Percentiles rank a stretch among this genome's conserved stretches.
Conservation (phyloP, 2,797 vertebrate species). For the Enteromius argenteus region DNA sequence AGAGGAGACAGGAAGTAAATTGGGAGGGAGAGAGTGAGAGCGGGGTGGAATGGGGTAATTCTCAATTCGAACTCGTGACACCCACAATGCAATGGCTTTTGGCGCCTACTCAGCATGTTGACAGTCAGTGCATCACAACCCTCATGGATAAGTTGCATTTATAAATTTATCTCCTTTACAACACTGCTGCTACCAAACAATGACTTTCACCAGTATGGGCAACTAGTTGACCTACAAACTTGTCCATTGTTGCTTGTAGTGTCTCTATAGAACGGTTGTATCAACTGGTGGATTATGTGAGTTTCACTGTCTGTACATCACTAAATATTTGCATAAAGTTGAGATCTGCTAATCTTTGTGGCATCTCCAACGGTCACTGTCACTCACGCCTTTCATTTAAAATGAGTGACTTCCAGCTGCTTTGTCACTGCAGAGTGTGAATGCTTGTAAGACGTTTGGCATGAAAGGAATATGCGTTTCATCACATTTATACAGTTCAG, state of each 20-base stretch:
- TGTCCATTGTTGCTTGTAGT: not conserved
- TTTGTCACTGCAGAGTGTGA: not conserved
- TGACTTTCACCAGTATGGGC: not conserved
- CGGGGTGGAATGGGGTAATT: not conserved
- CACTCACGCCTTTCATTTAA: not conserved
- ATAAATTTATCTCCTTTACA: not conserved
- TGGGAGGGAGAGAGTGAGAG: not conserved
- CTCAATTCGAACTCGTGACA: not conserved
- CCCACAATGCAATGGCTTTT: not conserved
- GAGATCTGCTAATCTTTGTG: not conserved
- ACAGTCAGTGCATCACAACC: not conserved
- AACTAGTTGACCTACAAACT: not conserved
- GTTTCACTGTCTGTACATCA: not conserved
- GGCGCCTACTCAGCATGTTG: not conserved
- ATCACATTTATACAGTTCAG: constrained; percentile 11
- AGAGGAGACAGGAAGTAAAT: not conserved
- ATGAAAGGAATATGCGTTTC: not conserved
- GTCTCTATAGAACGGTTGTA: not conserved
- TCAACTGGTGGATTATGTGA: not conserved
- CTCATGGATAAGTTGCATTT: not conserved
- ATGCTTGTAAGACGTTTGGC: not conserved
- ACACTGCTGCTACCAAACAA: not conserved
- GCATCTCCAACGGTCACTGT: not conserved
- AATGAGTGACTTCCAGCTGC: not conserved
- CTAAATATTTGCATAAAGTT: constrained; percentile 23